A percentile compares a stretch with the other conserved stretches of the same genome.
These are phyloP conservation scores for Gasterosteus aculeatus DNA, from an alignment of 2,113 vertebrate genomes.

Conservation along the genomic window DNA sequence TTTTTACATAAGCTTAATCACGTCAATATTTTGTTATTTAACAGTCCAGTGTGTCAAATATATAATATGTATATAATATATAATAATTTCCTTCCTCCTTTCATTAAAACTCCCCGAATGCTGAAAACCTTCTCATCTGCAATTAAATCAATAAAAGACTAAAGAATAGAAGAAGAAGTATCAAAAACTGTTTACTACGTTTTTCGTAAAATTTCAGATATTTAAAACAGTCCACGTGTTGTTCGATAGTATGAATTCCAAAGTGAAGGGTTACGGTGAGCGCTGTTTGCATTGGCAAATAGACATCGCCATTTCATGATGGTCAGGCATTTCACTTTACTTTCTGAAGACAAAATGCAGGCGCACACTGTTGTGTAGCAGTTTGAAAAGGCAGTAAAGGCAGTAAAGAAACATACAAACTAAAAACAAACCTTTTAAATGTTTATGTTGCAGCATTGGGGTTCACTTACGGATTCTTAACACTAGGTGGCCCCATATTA, in stretches of 20 bases:
- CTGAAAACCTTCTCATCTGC: not conserved
- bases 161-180: no score
- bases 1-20: no score
- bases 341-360: no score
- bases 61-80: no score
- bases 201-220: not conserved
- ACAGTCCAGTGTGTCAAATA: not conserved
- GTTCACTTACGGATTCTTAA: conserved; percentile 24
- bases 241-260: not conserved
- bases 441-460: not conserved
- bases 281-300: not conserved
- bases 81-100: not conserved
- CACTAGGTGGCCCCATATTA: conserved; percentile 60
- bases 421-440: not conserved
- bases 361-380: no score
- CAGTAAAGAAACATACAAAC: no score
- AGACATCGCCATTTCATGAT: not conserved
- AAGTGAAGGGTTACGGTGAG: not conserved
- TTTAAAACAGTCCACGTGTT: not conserved
- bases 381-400: no score
- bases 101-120: not conserved
- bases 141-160: not conserved
- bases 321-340: not conserved
- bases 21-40: not conserved
- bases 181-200: not conserved